Conservation (phyloP, 1,140 invertebrate species). For the Magallana gigas region DNA sequence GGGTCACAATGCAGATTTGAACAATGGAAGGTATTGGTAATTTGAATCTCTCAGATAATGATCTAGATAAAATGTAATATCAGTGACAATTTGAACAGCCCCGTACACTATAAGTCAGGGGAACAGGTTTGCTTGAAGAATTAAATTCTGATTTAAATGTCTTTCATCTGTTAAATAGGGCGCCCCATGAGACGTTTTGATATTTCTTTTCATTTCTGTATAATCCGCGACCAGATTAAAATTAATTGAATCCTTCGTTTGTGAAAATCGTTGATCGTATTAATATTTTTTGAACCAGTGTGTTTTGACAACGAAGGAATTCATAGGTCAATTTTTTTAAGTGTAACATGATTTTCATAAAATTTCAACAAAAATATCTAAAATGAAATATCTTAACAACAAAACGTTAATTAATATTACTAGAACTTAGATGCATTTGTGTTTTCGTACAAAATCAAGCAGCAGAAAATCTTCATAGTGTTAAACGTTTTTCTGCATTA, state of each 20-base stretch:
- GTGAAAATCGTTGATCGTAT: not conserved
- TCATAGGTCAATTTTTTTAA: not conserved
- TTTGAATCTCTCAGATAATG: not conserved
- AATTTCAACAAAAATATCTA: no score
- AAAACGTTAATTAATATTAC: no score
- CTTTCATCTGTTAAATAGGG: slow-evolving; percentile 10
- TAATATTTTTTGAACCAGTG: not conserved
- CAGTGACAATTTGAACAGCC: slow-evolving; percentile 3
- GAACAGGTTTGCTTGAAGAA: not conserved
- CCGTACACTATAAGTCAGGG: not conserved
- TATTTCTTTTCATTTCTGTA: slow-evolving; percentile 10
- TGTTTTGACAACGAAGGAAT: not conserved
- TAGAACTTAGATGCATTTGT: no score
- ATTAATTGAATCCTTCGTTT: slow-evolving; percentile 26
- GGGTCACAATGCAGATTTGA: not conserved
- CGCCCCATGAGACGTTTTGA: slow-evolving; percentile 20
- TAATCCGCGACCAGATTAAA: slow-evolving; percentile 12
- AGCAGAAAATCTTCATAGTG: no score
- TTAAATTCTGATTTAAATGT: slow-evolving; percentile 20
- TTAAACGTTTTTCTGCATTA: no score
- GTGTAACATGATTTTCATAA: not conserved
- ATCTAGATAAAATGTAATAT: slow-evolving; percentile 21
- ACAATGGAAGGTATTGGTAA: slow-evolving; percentile 23
- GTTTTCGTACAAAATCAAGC: no score
- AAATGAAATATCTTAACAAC: no score